phyloP scores from a whole-genome alignment of 1,140 invertebrate genomes.

The Trichonephila clavipes region DNA sequence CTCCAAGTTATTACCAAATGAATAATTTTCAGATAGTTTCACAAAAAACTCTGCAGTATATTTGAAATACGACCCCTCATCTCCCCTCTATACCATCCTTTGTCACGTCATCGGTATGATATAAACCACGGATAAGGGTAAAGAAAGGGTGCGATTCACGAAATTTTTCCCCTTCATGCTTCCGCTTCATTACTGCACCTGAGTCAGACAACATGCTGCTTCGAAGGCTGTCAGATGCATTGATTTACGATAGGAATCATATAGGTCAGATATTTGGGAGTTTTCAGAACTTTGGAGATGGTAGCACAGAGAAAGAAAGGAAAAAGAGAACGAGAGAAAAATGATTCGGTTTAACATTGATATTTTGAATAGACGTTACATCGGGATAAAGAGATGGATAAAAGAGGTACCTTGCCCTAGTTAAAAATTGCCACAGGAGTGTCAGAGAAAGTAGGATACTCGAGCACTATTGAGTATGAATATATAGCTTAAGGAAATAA shows the following conservation, averaged over 20 bases:
- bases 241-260: constrained; percentile 68
- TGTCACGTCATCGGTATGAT: constrained; percentile 69
- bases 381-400: constrained; percentile 17
- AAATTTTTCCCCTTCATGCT: constrained; percentile 1
- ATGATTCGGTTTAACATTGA: background rate
- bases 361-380: background rate
- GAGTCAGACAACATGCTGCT: constrained; percentile 68
- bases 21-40: background rate
- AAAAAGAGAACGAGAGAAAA: constrained; percentile 44
- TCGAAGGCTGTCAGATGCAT: constrained; percentile 50
- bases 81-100: constrained; percentile 18
- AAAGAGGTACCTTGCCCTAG: background rate
- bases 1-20: background rate
- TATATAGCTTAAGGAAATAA: too few species aligned
- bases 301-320: background rate
- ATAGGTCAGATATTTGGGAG: constrained; percentile 55
- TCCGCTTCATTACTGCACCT: constrained; percentile 64
- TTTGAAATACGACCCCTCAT: constrained; percentile 40
- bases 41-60: constrained; percentile 1
- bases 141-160: constrained; percentile 58
- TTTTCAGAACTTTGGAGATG: constrained; percentile 38
- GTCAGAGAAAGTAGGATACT: background rate
- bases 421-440: background rate
- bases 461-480: too few species aligned
- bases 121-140: constrained; percentile 62